These are phyloP conservation scores for Acanthosoma haemorrhoidale DNA, from an alignment of 2,888 invertebrate species.

Conservation along the genomic window DNA sequence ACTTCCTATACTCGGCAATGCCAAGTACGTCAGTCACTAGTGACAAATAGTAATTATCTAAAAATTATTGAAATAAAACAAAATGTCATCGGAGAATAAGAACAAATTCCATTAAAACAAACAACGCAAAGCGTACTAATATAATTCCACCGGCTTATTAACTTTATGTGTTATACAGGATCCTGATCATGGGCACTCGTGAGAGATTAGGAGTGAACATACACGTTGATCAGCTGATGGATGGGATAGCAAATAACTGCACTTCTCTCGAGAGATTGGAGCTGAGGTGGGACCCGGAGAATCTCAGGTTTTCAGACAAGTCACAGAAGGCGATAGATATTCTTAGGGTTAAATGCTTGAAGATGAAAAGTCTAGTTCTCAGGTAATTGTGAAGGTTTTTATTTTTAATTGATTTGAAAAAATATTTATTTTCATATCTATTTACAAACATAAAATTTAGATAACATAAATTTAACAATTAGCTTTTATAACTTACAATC, in stretches of 20 bases:
- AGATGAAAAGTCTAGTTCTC: slow-evolving; percentile 85
- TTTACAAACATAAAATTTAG: too few relatives aligned
- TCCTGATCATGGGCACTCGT: slow-evolving; percentile 94
- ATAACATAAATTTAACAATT: too few relatives aligned
- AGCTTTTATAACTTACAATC: too few relatives aligned
- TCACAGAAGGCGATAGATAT: slow-evolving; percentile 99
- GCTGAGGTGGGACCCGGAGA: slow-evolving; percentile 97
- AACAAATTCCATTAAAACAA: too few relatives aligned
- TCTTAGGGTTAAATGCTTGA: slow-evolving; percentile 87
- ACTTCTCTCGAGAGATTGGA: slow-evolving; percentile 84
- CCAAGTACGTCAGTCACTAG: slow-evolving; percentile 65
- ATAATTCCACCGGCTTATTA: too few relatives aligned
- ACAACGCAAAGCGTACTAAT: too few relatives aligned
- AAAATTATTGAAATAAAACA: not conserved
- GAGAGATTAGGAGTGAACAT: slow-evolving; percentile 95
- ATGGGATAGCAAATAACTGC: slow-evolving; percentile 91
- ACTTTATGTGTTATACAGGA: too few relatives aligned
- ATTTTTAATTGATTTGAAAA: not conserved
- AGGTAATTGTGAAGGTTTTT: slow-evolving; percentile 55
- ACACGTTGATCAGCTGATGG: slow-evolving; percentile 96
- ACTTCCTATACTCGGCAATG: slow-evolving; percentile 82
- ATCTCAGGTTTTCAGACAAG: slow-evolving; percentile 96
- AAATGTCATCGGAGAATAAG: too few relatives aligned
- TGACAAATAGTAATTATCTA: not conserved
- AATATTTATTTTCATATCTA: too few relatives aligned